Base-by-base conservation (phyloP, 1,140 invertebrate genomes). In the Augochlora pura region DNA sequence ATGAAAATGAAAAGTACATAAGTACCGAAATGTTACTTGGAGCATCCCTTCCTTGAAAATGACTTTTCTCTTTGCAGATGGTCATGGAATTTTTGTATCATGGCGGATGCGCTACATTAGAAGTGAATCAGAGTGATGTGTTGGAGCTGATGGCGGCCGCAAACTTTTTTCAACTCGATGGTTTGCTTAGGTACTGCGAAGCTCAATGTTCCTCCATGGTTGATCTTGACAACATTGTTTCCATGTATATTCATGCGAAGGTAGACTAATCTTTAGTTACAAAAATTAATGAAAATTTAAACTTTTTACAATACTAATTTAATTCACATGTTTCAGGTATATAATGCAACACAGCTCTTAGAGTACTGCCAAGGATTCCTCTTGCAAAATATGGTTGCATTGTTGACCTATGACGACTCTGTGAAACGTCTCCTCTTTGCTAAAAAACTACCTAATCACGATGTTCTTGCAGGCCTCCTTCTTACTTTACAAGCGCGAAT, bases 21-120 rank as follows among this genome's bases (percentile, higher is more conserved):
- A 52, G 18, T 52, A 18, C 18, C 12, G 6, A 16, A 52, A 16
- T 5, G n/a, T 54, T 6, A n/a, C 12, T 18, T 18, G 39, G 16
- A 8, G 23, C 4, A 0, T 32, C 23, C 32, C 9, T 38, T 23
- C 14, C 2, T 9, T 62, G 7, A 49, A 38, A 63, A 6, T 49
- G 10, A 14, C 2, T 73, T 32, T 23, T 23, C 23, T 27, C 38
- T 83, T 79, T n/a, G n/a, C 90, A 98, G 96, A 94, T 97, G 94
- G 97, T 98, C 4, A 98, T 98, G 97, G 96, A 98, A 90, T 98
- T 97, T 92, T 93, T 98, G 27, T 98, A 98, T 91, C 97, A 97
- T 83, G 97, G 97, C 23, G 97, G 97, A 25, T 97, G 96, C 88
- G 94, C 95, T 65, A 95, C 95, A 0, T 92, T 97, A 54, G 95